phyloP scores from a whole-genome alignment of 2,888 invertebrate species.

The Exocentrus adspersus region DNA sequence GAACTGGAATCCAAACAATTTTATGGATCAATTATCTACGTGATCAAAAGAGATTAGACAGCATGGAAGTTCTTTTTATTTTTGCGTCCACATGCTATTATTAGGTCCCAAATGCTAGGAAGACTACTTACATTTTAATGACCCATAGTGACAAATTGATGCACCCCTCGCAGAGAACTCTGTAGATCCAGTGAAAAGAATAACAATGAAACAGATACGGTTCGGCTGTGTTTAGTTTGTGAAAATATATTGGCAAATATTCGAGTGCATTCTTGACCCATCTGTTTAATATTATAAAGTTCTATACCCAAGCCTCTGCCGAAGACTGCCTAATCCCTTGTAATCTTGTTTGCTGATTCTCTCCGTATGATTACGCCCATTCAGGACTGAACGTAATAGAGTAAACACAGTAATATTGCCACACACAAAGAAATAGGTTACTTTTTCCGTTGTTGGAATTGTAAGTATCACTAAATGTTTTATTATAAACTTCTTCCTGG shows the following conservation, averaged over 20 bases:
- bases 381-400: slow-evolving; percentile 34
- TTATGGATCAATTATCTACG: too few species aligned
- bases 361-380: slow-evolving; percentile 39
- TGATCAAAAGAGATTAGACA: too few species aligned
- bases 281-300: slow-evolving; percentile 18
- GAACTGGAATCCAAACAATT: too few species aligned
- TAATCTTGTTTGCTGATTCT: slow-evolving; percentile 50
- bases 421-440: slow-evolving; percentile 37
- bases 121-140: slow-evolving; percentile 21
- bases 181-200: background rate
- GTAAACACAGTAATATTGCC: slow-evolving; percentile 39
- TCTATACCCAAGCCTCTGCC: slow-evolving; percentile 29
- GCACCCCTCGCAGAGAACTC: background rate
- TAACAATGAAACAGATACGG: slow-evolving; percentile 9
- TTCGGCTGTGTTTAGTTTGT: slow-evolving; percentile 16
- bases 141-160: slow-evolving; percentile 20
- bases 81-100: background rate
- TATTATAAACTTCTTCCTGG: slow-evolving; percentile 13
- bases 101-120: slow-evolving; percentile 13
- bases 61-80: too few species aligned
- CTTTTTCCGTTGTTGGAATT: background rate
- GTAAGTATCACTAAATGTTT: slow-evolving; percentile 13
- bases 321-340: slow-evolving; percentile 42
- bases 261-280: slow-evolving; percentile 4
- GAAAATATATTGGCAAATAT: slow-evolving; percentile 14